A percentile compares a stretch with the other conserved stretches of the same genome.
Evolutionary conservation across 1,140 invertebrate species (phyloP).

Genomic region (Nasonia giraulti): DNA sequence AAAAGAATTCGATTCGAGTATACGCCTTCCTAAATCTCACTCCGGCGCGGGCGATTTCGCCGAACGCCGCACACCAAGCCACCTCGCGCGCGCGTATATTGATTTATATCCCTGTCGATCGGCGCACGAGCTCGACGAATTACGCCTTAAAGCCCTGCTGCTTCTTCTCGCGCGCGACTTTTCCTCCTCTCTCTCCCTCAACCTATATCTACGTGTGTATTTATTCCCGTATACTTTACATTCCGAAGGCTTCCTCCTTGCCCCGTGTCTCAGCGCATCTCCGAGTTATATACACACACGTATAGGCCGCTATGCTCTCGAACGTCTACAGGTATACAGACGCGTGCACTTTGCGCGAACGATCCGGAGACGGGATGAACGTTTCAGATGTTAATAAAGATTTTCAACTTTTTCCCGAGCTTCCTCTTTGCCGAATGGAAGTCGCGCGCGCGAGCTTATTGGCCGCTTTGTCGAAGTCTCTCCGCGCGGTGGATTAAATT

Average conservation of each 20-base stretch:
- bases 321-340: neutral
- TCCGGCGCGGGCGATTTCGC: too few relatives aligned
- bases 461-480: neutral
- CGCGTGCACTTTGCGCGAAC: too few relatives aligned
- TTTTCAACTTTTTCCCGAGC: neutral
- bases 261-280: neutral
- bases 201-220: slow-evolving; percentile 6
- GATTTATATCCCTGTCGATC: slow-evolving; percentile 47
- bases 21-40: too few relatives aligned
- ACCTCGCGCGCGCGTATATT: slow-evolving; percentile 18
- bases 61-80: too few relatives aligned
- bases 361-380: neutral
- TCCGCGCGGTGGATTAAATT: neutral
- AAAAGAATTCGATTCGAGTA: too few relatives aligned
- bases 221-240: slow-evolving; percentile 27
- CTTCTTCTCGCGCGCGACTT: neutral
- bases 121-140: slow-evolving; percentile 5
- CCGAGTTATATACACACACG: too few relatives aligned
- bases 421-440: neutral
- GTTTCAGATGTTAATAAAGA: slow-evolving; percentile 18
- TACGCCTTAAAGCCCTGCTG: neutral
- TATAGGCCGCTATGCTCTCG: neutral
- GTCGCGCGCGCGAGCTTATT: neutral
- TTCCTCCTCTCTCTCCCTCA: neutral
- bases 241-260: neutral